Evolutionary conservation across 2,797 vertebrate genomes (phyloP), one percentile per base, ranked within the genome.

Genomic region (Chanos chanos): DNA sequence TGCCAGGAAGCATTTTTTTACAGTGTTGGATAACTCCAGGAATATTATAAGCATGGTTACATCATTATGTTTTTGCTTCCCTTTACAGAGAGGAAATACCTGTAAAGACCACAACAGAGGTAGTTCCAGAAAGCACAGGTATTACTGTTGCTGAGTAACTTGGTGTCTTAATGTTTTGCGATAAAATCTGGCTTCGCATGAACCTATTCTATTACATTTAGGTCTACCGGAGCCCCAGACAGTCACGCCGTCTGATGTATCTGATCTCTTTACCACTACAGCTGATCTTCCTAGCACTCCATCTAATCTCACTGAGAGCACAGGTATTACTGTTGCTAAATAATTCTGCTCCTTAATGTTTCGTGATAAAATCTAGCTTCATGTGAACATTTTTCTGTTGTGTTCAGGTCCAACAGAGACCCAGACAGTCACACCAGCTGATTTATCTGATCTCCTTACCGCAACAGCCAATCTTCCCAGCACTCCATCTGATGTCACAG

Each of bases 251-350:
- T 56, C 61, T 0, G 61, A 68, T 2, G 31, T 51, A 24, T 64
- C 72, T 2, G 45, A 68, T 25, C 72, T 78, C 9, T 82, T 75
- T 2, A 71, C 75, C 39, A 76, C 49, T 0, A 75, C 81, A 0
- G 39, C 74, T 4, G 72, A 62, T 0, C 1, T 79, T 16, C 71
- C 79, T 47, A 76, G 61, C 0, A 4, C 83, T 3, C 63, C 76
- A n/a, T 86, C 82, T 0, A 74, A 86, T 68, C 83, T 87, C 15
- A 62, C 66, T 1, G 82, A 84, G 0, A 83, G 75, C 54, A 87
- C 18, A 21, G 18, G 40, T 10, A 43, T 43, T 10, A 21, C 43
- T 3, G 4, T 40, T 43, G 40, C 39, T 40, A 19, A 39, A 40
- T 40, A 40, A 19, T 8, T 40, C 39, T 18, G 12, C 40, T 40